Base-by-base conservation (phyloP, 2,113 vertebrate species). In the Rhabdornis inornatus region DNA sequence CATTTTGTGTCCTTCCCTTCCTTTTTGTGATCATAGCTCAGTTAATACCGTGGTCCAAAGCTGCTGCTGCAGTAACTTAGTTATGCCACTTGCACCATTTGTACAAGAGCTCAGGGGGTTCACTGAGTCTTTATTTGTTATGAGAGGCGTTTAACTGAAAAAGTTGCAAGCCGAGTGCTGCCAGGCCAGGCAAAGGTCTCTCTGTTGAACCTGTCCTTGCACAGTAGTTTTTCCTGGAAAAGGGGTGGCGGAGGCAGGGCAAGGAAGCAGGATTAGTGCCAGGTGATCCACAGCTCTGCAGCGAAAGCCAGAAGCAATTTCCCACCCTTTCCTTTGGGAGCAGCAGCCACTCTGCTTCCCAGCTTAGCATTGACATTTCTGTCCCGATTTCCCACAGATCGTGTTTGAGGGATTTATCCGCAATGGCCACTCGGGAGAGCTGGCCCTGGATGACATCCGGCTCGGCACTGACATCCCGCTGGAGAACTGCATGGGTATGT, bases 401-500 rank as follows among this genome's bases (percentile, higher is more conserved):
- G 98, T 99, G 92, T 99, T 99, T 39, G 99, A 99, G 81, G 99
- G 99, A 3, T 98, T 99, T 70, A 99, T 99, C 94, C 99, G 98
- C 60, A 98, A 97, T 7, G 98, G 98, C 33, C 98, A 97, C 77
- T 94, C 97, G 1, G 99, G 99, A 92, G 98, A 99, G 96, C 99
- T 99, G 45, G 98, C 99, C 94, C 98, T 99, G 17, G 99, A 99
- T 92, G 99, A 99, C 97, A 98, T 99, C 91, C 98, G 98, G 94
- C 98, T 99, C 49, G 99, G 98, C 97, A 98, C 98, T 2, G 99
- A 98, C 63, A 97, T 99, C 53, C 98, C 99, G 0, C 97, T 99
- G 97, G 99, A 99, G 93, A 98, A 98, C 95, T 99, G 99, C 83
- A 99, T 99, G 97, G 98, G 99, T 99, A 98, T 31, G 99, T 99